Evolutionary conservation across 1,140 invertebrate species (phyloP), one percentile per base, ranked within the genome.

Genomic region (Lordiphosa collinella): DNA sequence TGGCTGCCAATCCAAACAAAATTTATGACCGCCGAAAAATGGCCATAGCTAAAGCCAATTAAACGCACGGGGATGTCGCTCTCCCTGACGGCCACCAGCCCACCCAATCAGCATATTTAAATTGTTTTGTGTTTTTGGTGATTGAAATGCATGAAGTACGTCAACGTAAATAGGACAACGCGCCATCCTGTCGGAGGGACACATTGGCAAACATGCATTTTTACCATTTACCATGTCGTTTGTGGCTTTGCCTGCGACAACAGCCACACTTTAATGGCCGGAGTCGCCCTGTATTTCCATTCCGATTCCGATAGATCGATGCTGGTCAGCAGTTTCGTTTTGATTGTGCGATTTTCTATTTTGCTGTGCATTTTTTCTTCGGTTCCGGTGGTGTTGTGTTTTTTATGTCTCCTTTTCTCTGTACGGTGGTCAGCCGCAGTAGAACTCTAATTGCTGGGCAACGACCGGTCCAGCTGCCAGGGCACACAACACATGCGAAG

Each of bases 41-140:
- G 32, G 62, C 64, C 11, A 55, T 57, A 50, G 37, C 31, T 29
- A 59, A 69, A 73, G 64, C 68, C 75, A 79, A 79, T 79, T 79
- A 68, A 79, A 79, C 18, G 8, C 11, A 18, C 35, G 4, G 53
- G 38, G 46, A 50, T 72, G 69, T 61, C 35, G 3, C 18, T 18
- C 18, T 14, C 44, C 14, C 48, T 67, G 67, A 56, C 36, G 63
- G 18, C 18, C 2, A 18, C 18, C 2, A 18, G 18, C 22, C 22
- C 22, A 82, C 78, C 78, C 78, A 82, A 82, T 82, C 78, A 85
- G 78, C 78, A 82, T 82, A 82, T 82, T 82, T 82, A 82, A 82
- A 82, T 82, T 82, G 76, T 82, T 68, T 84, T 82, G 78, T 84
- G 78, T 65, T 67, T 65, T 67, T 64, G 78, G 67, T 76, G 76